Evolutionary conservation across 2,113 vertebrate species (phyloP), one percentile per base, ranked within the genome.

Genomic region (Boulengeromyrus knoepffleri): DNA sequence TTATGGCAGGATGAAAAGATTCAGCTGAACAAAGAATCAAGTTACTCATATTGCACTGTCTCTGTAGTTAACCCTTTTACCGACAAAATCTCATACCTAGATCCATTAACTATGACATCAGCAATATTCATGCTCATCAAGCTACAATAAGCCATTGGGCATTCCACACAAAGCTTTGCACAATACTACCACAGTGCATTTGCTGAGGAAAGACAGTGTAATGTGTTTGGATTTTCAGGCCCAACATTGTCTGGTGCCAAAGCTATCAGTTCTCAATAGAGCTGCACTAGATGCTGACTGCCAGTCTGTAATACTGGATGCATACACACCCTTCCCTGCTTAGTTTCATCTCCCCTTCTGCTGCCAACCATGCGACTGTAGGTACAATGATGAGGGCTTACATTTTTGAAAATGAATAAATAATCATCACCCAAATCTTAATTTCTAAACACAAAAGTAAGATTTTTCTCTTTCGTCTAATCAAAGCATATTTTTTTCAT

Each of bases 201-300:
- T 84, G 47, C 24, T 89, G 46, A 50, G 24, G 45, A 39, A 17
- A 47, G 27, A 5, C 77, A 89, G 52, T 15, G 17, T 39, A 45
- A 89, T 89, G 50, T 46, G 89, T 56, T 58, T 85, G 80, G 80
- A 53, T 89, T 89, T 89, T 52, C 89, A 84, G 89, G 66, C 39
- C 74, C 77, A 89, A 31, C 77, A 31, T 52, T 89, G 77, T 58
- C 52, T 31, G 19, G 24, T 46, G 52, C 36, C 36, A 53, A 46
- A 84, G 89, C 50, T 89, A 89, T 89, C 89, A 27, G 31, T 5
- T 58, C 74, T 89, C 80, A 89, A 19, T 85, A n/a, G 52, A 56
- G 77, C 21, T 85, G 5, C n/a, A 42, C 77, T 4, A 62, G 84
- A 95, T 93, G 92, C 92, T 93, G 92, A 94, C 92, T 70, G 56